A percentile compares a stretch with the other conserved stretches of the same genome.
These are phyloP conservation scores for Galbula dea DNA, from an alignment of 2,113 vertebrate species.

Conservation along the genomic window DNA sequence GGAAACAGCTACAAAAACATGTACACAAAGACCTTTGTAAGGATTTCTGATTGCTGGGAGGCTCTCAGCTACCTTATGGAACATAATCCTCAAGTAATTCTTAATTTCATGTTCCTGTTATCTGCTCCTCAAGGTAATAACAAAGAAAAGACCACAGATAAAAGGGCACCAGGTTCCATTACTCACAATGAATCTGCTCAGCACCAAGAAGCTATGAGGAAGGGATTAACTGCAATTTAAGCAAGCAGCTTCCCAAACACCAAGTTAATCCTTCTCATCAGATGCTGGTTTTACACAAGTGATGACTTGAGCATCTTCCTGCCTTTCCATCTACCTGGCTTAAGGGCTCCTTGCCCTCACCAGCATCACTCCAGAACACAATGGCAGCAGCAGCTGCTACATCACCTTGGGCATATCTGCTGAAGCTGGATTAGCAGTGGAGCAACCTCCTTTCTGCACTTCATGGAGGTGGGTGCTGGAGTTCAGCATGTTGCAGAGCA, in stretches of 20 bases:
- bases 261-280: neutral
- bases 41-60: neutral
- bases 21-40: neutral
- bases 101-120: neutral
- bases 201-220: neutral
- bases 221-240: neutral
- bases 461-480: too few relatives aligned
- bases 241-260: neutral
- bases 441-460: fast-evolving
- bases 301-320: neutral
- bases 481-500: fast-evolving
- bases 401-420: neutral
- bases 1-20: neutral
- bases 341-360: neutral
- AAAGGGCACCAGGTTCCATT: neutral
- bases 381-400: neutral
- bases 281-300: neutral
- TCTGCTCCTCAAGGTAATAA: neutral
- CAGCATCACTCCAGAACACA: neutral
- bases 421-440: fast-evolving
- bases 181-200: neutral
- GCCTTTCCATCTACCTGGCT: neutral
- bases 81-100: neutral
- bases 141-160: neutral
- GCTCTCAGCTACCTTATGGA: neutral